phyloP scores from a whole-genome alignment of 2,888 invertebrate species.

The Erebia ligea region DNA sequence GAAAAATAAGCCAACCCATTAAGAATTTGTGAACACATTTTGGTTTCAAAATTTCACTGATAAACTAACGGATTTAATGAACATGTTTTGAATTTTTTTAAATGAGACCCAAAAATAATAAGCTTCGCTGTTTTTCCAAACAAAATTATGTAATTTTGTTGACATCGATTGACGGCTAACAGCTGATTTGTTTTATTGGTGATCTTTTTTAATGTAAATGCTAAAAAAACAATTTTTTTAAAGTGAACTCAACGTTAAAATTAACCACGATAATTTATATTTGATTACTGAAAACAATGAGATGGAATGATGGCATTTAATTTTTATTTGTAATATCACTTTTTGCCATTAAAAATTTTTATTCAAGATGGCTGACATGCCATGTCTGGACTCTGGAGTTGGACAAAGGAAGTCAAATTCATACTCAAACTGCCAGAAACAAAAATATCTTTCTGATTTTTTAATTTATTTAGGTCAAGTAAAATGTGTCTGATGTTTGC shows the following conservation, averaged over 20 bases:
- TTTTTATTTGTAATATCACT: constrained; percentile 71
- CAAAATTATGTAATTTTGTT: constrained; percentile 84
- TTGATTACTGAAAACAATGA: constrained; percentile 23
- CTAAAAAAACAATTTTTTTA: constrained; percentile 34
- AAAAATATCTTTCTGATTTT: constrained; percentile 46
- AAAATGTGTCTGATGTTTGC: neutral
- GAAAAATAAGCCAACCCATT: constrained; percentile 59
- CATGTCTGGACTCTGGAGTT: constrained; percentile 40
- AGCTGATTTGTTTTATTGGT: constrained; percentile 82
- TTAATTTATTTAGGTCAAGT: too few species aligned
- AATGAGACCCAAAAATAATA: constrained; percentile 74
- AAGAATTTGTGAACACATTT: constrained; percentile 57
- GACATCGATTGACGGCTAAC: constrained; percentile 84
- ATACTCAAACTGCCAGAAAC: constrained; percentile 54
- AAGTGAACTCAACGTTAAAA: constrained; percentile 30
- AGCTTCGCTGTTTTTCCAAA: constrained; percentile 81
- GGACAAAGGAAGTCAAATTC: constrained; percentile 42
- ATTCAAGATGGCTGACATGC: constrained; percentile 75
- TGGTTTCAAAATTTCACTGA: constrained; percentile 69
- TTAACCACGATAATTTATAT: constrained; percentile 40
- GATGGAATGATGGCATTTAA: constrained; percentile 51
- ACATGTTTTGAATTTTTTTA: constrained; percentile 72
- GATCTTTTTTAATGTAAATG: constrained; percentile 64
- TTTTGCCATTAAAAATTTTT: constrained; percentile 64
- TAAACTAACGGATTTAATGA: constrained; percentile 63